phyloP scores from a whole-genome alignment of 2,113 vertebrate species.

The Alexandromys fortis region DNA sequence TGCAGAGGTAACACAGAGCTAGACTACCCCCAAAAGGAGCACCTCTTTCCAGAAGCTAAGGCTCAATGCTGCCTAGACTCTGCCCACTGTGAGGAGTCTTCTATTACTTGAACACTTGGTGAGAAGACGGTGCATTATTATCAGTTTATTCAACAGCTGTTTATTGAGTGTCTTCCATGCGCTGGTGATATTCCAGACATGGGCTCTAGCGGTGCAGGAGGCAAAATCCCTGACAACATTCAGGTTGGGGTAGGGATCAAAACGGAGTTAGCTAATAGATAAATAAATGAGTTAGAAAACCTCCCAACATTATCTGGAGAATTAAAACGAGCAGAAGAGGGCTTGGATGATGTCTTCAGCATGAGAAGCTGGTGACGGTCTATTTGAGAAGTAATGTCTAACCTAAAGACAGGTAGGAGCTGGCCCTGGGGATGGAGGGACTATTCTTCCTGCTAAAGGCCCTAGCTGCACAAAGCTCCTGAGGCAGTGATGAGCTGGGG shows the following conservation, averaged over 20 bases:
- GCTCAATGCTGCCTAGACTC: neutral
- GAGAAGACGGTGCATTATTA: neutral
- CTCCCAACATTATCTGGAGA: neutral
- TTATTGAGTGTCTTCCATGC: neutral
- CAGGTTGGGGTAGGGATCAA: neutral
- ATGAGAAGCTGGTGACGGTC: neutral
- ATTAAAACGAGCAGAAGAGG: neutral
- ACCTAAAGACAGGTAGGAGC: neutral
- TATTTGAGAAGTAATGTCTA: neutral
- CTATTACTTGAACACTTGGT: neutral
- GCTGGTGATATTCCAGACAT: neutral
- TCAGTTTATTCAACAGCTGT: neutral
- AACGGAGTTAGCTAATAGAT: neutral
- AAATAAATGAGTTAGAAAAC: neutral
- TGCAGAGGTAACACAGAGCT: neutral
- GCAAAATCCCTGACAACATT: neutral
- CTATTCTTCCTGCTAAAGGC: neutral
- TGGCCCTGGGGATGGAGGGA: neutral
- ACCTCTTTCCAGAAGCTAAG: neutral
- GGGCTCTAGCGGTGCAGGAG: neutral
- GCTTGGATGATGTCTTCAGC: neutral
- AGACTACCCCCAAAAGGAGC: neutral
- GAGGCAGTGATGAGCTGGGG: slow-evolving; percentile 25
- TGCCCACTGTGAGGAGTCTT: neutral
- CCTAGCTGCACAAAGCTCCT: neutral